Conservation (phyloP, 1,140 invertebrate genomes). For the Caenorhabditis latens region DNA sequence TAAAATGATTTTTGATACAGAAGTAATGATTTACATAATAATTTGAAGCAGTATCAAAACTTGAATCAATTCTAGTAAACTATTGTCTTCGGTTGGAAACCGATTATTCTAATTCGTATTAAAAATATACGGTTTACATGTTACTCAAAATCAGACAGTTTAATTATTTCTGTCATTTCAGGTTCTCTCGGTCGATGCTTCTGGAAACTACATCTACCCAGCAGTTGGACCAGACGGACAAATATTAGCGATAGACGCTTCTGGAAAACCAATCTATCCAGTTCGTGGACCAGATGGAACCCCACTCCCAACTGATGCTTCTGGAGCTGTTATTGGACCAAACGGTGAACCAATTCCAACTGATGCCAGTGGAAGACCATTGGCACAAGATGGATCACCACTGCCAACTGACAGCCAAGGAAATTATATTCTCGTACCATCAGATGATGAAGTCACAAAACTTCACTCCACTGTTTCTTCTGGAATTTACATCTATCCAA, state of each 20-base stretch:
- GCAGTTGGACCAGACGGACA: slow-evolving; percentile 53
- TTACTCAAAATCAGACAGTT: too few species aligned
- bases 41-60: too few species aligned
- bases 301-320: slow-evolving; percentile 9
- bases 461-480: slow-evolving; percentile 63
- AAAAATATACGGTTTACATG: too few species aligned
- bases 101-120: too few species aligned
- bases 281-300: slow-evolving; percentile 38
- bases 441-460: background rate
- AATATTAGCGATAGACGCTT: slow-evolving; percentile 8
- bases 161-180: too few species aligned
- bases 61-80: too few species aligned
- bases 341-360: slow-evolving; percentile 56
- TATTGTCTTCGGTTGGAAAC: too few species aligned
- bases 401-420: slow-evolving; percentile 50
- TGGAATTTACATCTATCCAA: slow-evolving; percentile 62
- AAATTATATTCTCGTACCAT: background rate
- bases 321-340: slow-evolving; percentile 9
- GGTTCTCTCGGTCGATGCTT: slow-evolving; percentile 44
- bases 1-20: too few species aligned
- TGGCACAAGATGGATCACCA: slow-evolving; percentile 49
- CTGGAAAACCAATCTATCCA: slow-evolving; percentile 57
- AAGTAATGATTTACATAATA: too few species aligned
- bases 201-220: slow-evolving; percentile 51
- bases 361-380: slow-evolving; percentile 12